phyloP scores from a whole-genome alignment of 2,113 vertebrate genomes.

The Hymenochirus boettgeri region DNA sequence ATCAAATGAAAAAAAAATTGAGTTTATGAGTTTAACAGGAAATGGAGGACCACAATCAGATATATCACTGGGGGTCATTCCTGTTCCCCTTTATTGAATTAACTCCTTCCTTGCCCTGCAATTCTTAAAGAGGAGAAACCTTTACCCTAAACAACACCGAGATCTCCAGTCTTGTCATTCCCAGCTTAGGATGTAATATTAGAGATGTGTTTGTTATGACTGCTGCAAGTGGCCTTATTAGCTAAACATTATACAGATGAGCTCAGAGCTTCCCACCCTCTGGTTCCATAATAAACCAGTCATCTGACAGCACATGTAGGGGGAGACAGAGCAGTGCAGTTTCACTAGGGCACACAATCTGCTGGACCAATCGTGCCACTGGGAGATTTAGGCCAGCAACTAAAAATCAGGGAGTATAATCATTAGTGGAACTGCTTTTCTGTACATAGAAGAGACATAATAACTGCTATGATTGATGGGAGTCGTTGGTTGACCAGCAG shows the following conservation, averaged over 20 bases:
- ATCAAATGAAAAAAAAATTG: constrained; percentile 59
- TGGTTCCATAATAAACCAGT: neutral
- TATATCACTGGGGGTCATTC: constrained; percentile 44
- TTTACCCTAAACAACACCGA: too few species aligned
- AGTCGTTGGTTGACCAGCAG: too few species aligned
- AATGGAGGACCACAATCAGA: constrained; percentile 54
- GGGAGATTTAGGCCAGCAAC: too few species aligned
- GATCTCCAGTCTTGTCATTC: too few species aligned
- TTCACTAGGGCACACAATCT: neutral
- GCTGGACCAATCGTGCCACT: too few species aligned
- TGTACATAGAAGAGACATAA: too few species aligned
- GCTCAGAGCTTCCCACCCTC: neutral
- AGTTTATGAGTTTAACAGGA: constrained; percentile 64
- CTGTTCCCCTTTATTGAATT: constrained; percentile 46
- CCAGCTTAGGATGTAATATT: too few species aligned
- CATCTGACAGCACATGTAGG: neutral
- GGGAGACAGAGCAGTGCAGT: neutral
- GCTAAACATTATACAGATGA: constrained; percentile 3
- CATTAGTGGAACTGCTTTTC: too few species aligned
- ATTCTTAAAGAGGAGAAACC: too few species aligned
- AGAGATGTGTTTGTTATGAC: constrained; percentile 7
- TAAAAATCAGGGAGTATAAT: too few species aligned
- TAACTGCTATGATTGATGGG: too few species aligned
- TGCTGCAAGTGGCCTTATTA: neutral
- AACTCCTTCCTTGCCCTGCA: constrained; percentile 4